phyloP scores from a whole-genome alignment of 2,113 vertebrate genomes.

The Erythrocebus patas region DNA sequence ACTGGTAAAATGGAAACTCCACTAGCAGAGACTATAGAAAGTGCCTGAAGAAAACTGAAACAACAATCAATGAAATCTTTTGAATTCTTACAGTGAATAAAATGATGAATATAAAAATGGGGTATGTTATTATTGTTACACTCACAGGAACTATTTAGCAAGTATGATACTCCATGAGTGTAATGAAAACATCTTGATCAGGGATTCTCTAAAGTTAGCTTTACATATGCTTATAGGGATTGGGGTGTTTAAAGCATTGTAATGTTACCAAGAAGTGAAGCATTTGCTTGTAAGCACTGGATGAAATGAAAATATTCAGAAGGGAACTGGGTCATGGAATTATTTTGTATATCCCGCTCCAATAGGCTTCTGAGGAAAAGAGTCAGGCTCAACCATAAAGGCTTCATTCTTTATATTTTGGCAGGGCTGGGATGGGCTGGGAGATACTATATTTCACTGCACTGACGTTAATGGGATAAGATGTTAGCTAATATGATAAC shows the following conservation, averaged over 20 bases:
- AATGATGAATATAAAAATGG: conserved; percentile 35
- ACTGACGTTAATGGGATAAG: conserved; percentile 70
- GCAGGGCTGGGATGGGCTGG: conserved; percentile 32
- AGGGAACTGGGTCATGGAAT: not conserved
- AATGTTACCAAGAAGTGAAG: not conserved
- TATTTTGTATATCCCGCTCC: not conserved
- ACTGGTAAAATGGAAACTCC: not conserved
- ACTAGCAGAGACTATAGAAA: conserved; percentile 9
- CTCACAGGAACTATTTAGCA: not conserved
- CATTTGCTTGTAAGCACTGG: not conserved
- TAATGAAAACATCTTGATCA: not conserved
- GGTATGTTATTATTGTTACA: not conserved
- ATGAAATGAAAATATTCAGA: conserved; percentile 8
- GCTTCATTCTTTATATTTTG: conserved; percentile 51
- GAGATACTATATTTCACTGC: conserved; percentile 50
- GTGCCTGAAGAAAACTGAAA: not conserved
- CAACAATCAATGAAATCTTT: not conserved
- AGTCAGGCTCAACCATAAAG: not conserved
- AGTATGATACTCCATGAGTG: not conserved
- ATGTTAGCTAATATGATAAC: conserved; percentile 67
- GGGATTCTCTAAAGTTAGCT: not conserved
- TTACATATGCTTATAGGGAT: conserved; percentile 1
- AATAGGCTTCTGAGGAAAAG: not conserved
- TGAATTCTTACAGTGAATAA: not conserved
- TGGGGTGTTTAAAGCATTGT: not conserved